These are phyloP conservation scores for Phenganax subtilis DNA, from an alignment of 92 coral and sea anemone genomes.

Conservation along the genomic window DNA sequence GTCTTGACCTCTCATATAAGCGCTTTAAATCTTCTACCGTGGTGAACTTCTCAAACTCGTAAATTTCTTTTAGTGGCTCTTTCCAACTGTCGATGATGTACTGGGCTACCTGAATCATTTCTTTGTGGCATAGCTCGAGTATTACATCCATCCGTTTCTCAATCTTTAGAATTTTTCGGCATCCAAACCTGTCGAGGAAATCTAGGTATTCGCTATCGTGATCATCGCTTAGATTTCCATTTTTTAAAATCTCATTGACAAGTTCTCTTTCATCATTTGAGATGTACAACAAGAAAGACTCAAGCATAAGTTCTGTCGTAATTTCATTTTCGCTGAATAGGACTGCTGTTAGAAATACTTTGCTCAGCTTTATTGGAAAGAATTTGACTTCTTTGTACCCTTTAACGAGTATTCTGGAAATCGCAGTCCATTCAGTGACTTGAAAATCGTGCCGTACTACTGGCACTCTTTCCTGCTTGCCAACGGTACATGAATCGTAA, in stretches of 20 bases:
- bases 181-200: conserved; percentile 45
- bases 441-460: conserved; percentile 53
- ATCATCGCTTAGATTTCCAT: conserved; percentile 32
- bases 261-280: conserved; percentile 58
- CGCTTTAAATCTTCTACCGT: conserved; percentile 40
- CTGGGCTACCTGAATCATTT: conserved; percentile 51
- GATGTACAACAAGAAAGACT: conserved; percentile 45
- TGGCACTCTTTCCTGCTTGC: conserved; percentile 54
- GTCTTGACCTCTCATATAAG: conserved; percentile 34
- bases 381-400: conserved; percentile 42
- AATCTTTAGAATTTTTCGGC: conserved; percentile 36
- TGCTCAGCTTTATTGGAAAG: conserved; percentile 47
- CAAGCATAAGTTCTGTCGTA: conserved; percentile 30
- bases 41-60: conserved; percentile 25
- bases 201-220: conserved; percentile 46
- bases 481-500: conserved; percentile 51
- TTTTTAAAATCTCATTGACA: conserved; percentile 27
- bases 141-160: conserved; percentile 35
- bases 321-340: conserved; percentile 45
- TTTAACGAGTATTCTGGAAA: conserved; percentile 48
- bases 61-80: conserved; percentile 23
- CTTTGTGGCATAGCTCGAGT: conserved; percentile 57
- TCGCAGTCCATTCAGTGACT: conserved; percentile 45
- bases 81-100: conserved; percentile 50
- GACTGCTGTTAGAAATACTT: conserved; percentile 34